A percentile compares a stretch with the other conserved stretches of the same genome.
Conservation (phyloP, 2,113 vertebrate genomes). For the Paralichthys olivaceus region DNA sequence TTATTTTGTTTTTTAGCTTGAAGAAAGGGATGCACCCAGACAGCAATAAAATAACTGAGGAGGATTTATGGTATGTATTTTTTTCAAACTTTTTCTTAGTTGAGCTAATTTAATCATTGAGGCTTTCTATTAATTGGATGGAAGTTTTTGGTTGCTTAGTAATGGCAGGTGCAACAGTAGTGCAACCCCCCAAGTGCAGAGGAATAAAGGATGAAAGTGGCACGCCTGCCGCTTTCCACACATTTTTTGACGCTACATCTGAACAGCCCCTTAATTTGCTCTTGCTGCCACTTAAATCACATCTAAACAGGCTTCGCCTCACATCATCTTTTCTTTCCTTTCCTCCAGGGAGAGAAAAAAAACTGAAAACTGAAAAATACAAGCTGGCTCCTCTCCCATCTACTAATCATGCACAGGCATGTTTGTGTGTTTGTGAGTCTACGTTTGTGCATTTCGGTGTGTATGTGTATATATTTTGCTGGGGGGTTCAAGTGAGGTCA, state of each 20-base stretch:
- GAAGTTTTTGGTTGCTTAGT: neutral
- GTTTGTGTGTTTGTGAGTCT: constrained; percentile 11
- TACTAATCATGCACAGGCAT: constrained; percentile 26
- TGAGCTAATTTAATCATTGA: neutral
- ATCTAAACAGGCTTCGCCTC: constrained; percentile 37
- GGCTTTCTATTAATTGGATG: neutral
- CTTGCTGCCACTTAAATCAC: constrained; percentile 36
- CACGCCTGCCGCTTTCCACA: neutral
- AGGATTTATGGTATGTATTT: neutral
- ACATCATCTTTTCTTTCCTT: constrained; percentile 38
- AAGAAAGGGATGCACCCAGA: neutral
- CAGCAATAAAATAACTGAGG: neutral
- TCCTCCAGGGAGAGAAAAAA: constrained; percentile 33
- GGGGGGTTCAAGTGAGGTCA: constrained; percentile 57
- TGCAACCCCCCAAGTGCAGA: neutral
- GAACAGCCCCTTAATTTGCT: constrained; percentile 1
- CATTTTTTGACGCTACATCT: neutral
- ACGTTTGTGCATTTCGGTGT: constrained; percentile 45
- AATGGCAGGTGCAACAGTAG: constrained; percentile 1
- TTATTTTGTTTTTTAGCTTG: neutral
- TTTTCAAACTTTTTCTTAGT: neutral
- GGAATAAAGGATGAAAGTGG: neutral
- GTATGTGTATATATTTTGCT: constrained; percentile 27
- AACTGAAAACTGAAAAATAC: constrained; percentile 13
- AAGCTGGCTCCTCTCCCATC: constrained; percentile 52